Conservation (phyloP, 1,140 invertebrate genomes). For the Mycetomoellerius zeteki region DNA sequence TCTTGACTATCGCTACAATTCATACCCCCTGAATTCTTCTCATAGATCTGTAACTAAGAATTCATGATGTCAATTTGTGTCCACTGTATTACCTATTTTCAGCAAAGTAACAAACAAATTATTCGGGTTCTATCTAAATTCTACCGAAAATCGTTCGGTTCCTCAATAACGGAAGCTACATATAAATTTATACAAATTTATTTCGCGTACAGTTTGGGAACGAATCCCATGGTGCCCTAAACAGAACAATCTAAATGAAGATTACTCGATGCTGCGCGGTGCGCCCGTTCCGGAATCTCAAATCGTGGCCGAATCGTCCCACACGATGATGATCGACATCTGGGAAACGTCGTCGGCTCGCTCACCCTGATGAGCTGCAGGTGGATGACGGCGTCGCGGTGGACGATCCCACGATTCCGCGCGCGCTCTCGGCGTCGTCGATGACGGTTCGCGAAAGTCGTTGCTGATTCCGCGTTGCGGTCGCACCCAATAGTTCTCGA, state of each 20-base stretch:
- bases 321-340: background rate
- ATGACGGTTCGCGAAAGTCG: background rate
- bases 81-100: background rate
- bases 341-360: background rate
- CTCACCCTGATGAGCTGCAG: background rate
- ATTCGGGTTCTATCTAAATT: background rate
- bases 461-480: background rate
- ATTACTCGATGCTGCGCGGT: background rate
- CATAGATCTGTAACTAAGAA: constrained; percentile 24
- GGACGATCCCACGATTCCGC: too few relatives aligned
- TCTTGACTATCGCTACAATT: constrained; percentile 73
- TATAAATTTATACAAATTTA: too few relatives aligned
- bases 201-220: too few relatives aligned
- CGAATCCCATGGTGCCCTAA: background rate
- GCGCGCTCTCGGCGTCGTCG: background rate
- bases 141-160: too few relatives aligned
- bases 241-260: too few relatives aligned
- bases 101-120: background rate
- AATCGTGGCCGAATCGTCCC: background rate
- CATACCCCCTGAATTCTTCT: constrained; percentile 56
- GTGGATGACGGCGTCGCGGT: background rate
- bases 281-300: background rate
- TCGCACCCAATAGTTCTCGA: background rate
- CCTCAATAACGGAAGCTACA: too few relatives aligned
- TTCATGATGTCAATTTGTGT: background rate